These are phyloP conservation scores for Tetranychus cinnabarinus DNA, from an alignment of 1,140 invertebrate species.

Conservation along the genomic window DNA sequence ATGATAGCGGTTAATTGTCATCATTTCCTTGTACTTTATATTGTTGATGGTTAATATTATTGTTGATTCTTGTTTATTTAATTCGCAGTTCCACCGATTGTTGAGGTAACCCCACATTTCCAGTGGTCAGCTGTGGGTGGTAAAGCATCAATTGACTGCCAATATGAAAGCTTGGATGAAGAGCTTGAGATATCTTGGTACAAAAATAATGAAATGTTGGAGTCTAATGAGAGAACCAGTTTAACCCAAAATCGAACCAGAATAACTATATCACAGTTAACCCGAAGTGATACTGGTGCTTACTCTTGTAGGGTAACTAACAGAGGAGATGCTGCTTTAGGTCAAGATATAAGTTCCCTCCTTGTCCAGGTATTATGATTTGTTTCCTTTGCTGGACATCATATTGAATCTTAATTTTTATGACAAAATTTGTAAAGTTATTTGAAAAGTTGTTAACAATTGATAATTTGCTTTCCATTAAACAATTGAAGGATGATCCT, in stretches of 20 bases:
- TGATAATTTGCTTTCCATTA: background rate
- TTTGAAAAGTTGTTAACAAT: no score
- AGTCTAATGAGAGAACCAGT: slow-evolving; percentile 9
- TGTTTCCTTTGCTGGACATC: background rate
- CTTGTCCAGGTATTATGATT: slow-evolving; percentile 1
- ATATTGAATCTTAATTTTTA: background rate
- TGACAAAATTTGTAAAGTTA: background rate
- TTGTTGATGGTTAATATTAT: no score
- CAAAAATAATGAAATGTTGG: slow-evolving; percentile 42
- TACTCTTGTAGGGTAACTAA: slow-evolving; percentile 1
- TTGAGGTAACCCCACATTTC: slow-evolving; percentile 10
- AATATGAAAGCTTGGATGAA: slow-evolving; percentile 31
- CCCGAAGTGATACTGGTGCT: slow-evolving; percentile 6
- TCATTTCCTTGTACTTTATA: no score
- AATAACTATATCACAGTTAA: slow-evolving; percentile 2
- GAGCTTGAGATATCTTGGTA: slow-evolving; percentile 38
- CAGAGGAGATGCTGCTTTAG: background rate
- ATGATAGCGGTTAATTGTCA: background rate
- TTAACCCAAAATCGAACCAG: slow-evolving; percentile 6
- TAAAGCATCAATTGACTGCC: slow-evolving; percentile 3
- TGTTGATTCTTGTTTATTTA: background rate
- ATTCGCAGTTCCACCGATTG: slow-evolving; percentile 17
- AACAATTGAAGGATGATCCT: slow-evolving; percentile 3
- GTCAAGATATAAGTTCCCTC: slow-evolving; percentile 6
- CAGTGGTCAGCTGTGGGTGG: slow-evolving; percentile 8